These are phyloP conservation scores for Nibea albiflora DNA, from an alignment of 2,113 vertebrate genomes.

Conservation along the genomic window DNA sequence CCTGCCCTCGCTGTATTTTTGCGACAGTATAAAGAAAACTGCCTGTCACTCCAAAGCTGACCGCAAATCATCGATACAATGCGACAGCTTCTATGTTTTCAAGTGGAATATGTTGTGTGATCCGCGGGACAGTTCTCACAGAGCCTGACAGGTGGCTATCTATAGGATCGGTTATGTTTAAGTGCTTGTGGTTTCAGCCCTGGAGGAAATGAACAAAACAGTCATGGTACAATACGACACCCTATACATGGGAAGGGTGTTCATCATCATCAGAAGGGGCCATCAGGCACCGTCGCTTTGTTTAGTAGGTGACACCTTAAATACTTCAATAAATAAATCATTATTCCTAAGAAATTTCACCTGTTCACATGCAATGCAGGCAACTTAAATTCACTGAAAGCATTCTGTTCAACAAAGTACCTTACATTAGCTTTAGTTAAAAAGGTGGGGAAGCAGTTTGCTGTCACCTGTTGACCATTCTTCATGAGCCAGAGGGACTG, in stretches of 20 bases:
- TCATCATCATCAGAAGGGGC: conserved; percentile 1
- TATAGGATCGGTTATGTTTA: conserved; percentile 46
- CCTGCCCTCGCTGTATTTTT: conserved; percentile 19
- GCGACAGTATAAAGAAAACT: conserved; percentile 53
- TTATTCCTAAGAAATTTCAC: not conserved
- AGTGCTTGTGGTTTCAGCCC: conserved; percentile 65
- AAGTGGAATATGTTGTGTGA: conserved; percentile 58
- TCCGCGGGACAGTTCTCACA: conserved; percentile 47
- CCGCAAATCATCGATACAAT: conserved; percentile 64
- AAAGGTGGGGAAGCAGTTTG: too few relatives aligned
- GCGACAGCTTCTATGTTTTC: conserved; percentile 66
- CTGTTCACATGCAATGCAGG: not conserved
- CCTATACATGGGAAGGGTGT: conserved; percentile 26
- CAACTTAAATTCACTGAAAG: too few relatives aligned
- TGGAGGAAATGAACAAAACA: conserved; percentile 46
- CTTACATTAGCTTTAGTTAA: too few relatives aligned
- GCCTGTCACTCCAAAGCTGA: conserved; percentile 61
- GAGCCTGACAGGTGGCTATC: conserved; percentile 60
- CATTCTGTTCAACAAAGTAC: too few relatives aligned
- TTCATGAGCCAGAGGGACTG: too few relatives aligned
- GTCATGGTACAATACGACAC: conserved; percentile 51
- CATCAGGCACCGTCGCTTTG: not conserved
- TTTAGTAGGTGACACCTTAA: not conserved
- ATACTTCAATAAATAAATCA: not conserved
- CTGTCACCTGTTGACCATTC: too few relatives aligned